Percentiles rank a stretch among this genome's conserved stretches.
phyloP scores from a whole-genome alignment of 2,888 invertebrate genomes.

The Sesia apiformis region DNA sequence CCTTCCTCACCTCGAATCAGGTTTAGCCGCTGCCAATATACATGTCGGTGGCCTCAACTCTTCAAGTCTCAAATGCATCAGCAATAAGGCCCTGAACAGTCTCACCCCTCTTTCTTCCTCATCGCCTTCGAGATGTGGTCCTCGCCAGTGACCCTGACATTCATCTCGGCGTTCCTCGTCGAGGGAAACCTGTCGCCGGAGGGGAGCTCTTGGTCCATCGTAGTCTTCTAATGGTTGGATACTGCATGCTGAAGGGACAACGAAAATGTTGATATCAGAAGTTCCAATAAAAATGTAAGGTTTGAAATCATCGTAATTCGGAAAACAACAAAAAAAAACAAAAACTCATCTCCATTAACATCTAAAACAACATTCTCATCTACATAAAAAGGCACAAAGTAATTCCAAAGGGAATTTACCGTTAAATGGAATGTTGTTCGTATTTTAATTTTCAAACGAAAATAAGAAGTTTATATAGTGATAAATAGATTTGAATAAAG shows the following conservation, averaged over 20 bases:
- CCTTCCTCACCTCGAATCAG: slow-evolving; percentile 45
- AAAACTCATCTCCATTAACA: too few species aligned
- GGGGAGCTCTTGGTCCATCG: slow-evolving; percentile 55
- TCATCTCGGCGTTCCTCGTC: slow-evolving; percentile 66
- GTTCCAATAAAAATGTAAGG: too few species aligned
- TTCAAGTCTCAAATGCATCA: slow-evolving; percentile 57
- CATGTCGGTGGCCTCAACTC: slow-evolving; percentile 59
- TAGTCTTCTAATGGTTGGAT: slow-evolving; percentile 62
- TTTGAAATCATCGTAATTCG: too few species aligned
- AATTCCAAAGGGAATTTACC: too few species aligned
- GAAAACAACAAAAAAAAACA: too few species aligned
- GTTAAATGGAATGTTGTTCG: too few species aligned
- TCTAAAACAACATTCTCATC: too few species aligned
- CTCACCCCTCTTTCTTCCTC: slow-evolving; percentile 65
- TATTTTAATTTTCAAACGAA: too few species aligned
- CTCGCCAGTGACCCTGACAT: slow-evolving; percentile 66
- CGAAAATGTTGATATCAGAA: not conserved
- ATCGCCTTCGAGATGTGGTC: slow-evolving; percentile 51
- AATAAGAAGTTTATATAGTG: too few species aligned
- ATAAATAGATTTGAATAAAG: too few species aligned
- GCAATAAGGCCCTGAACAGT: slow-evolving; percentile 61
- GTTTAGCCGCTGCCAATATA: slow-evolving; percentile 46
- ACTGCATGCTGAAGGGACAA: slow-evolving; percentile 39
- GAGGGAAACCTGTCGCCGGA: slow-evolving; percentile 59
- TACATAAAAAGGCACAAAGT: too few species aligned